Evolutionary conservation across 2,113 vertebrate species (phyloP).

Genomic region (Alosa alosa): DNA sequence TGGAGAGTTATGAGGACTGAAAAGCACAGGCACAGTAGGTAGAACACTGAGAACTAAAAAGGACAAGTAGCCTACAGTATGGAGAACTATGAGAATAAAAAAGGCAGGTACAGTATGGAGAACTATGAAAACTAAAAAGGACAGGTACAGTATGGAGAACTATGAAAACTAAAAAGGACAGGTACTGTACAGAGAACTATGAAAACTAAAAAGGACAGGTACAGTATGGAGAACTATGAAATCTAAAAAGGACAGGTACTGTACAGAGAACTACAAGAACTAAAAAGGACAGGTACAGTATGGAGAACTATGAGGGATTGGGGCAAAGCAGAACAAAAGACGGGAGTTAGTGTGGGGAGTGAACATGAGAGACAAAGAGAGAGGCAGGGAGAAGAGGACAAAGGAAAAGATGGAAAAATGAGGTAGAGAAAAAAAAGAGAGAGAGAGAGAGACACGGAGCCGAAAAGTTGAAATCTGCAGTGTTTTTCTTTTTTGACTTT

Average conservation of each 20-base stretch:
- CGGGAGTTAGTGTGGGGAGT: neutral
- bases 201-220: neutral
- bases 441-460: constrained; percentile 55
- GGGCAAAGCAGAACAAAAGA: neutral
- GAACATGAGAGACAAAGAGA: neutral
- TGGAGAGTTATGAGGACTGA: too few relatives aligned
- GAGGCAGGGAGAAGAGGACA: neutral
- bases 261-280: too few relatives aligned
- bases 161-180: neutral
- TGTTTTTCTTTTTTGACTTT: constrained; percentile 63
- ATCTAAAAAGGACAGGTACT: too few relatives aligned
- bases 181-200: too few relatives aligned
- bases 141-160: neutral
- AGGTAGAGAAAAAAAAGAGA: constrained; percentile 35
- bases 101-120: too few relatives aligned
- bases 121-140: neutral
- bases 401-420: neutral
- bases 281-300: too few relatives aligned
- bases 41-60: neutral
- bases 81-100: too few relatives aligned
- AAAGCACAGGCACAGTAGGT: neutral
- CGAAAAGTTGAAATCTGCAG: constrained; percentile 57
- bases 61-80: too few relatives aligned
- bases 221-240: neutral
- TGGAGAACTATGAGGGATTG: neutral